These are phyloP conservation scores for Limnothrissa miodon DNA, from an alignment of 2,113 vertebrate species.

Conservation along the genomic window DNA sequence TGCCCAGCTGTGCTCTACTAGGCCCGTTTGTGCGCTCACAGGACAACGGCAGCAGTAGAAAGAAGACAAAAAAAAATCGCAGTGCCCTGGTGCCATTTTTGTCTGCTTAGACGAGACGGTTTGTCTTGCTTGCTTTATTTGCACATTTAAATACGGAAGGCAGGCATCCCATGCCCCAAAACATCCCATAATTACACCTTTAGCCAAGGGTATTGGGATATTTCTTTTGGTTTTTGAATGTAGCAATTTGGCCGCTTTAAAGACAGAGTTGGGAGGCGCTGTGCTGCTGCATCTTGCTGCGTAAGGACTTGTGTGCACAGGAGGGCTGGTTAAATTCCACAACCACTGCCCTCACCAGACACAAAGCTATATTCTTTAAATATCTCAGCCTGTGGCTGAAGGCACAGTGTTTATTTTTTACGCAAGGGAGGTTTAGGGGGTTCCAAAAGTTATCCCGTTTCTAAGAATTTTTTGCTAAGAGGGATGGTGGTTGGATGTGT, in stretches of 20 bases:
- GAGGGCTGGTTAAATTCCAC: constrained; percentile 9
- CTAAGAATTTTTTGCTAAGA: constrained; percentile 34
- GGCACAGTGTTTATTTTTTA: constrained; percentile 23
- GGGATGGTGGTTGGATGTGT: too few relatives aligned
- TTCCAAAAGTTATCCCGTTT: constrained; percentile 34
- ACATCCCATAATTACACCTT: constrained; percentile 40
- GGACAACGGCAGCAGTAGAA: background rate
- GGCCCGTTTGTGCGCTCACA: background rate
- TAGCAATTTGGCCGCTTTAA: constrained; percentile 32
- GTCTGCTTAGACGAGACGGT: constrained; percentile 3
- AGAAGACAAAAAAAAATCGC: background rate
- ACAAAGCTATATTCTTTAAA: constrained; percentile 35
- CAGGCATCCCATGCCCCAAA: too few relatives aligned
- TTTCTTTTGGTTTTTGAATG: constrained; percentile 34
- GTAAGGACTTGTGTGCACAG: constrained; percentile 1
- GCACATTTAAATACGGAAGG: constrained; percentile 22
- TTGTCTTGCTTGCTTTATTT: constrained; percentile 1
- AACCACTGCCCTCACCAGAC: constrained; percentile 23
- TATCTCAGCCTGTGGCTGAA: constrained; percentile 1
- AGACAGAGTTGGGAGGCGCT: constrained; percentile 21
- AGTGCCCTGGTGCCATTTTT: background rate
- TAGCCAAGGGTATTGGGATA: constrained; percentile 28
- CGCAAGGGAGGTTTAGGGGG: constrained; percentile 9
- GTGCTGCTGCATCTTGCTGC: background rate
- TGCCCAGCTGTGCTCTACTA: background rate